Evolutionary conservation across 2,888 invertebrate genomes (phyloP), one percentile per base, ranked within the genome.

Genomic region (Drosophila prolongata): DNA sequence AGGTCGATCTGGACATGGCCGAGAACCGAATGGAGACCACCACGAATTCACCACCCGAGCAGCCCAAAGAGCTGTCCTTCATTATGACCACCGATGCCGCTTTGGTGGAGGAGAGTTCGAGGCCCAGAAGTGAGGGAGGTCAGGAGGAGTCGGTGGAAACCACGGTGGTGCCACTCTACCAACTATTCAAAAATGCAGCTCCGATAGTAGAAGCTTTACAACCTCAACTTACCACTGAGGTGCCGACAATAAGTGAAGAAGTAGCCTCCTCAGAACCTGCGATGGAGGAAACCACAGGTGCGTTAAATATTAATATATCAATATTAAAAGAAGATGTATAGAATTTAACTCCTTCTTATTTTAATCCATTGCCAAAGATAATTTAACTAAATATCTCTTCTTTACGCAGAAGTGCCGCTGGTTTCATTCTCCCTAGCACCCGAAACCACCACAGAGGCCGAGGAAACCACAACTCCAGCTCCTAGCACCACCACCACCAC

Each of bases 1-100:
- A 27, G 0, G 38, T 24, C 2, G 68, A 68, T 43, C 10, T 69
- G 53, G 30, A 49, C n/a, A 38, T 53, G 53, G 47, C 38, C 16
- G 68, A 59, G 34, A 59, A 53, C 37, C 34, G 43, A 3, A 65
- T 56, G 55, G 43, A 56, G 13, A 49, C 50, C 10, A 69, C 42
- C 27, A 67, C 66, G 9, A 27, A 66, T 19, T 3, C 13, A 11
- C 9, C 14, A 2, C 4, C 6, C 1, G 14, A 40, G 24, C 34
- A 24, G 10, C 24, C 13, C 5, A 4, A 5, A 6, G 40, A 62
- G 6, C 11, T 58, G 1, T 58, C 50, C n/a, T 10, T 34, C 38
- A n/a, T 34, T 14, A 6, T 42, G 47, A 49, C 47, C 10, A 62
- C 62, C 10, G 35, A 46, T 1, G 42, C 14, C 16, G 27, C 19